These are phyloP conservation scores for Bombus waltoni DNA, from an alignment of 1,140 invertebrate species.

Conservation along the genomic window DNA sequence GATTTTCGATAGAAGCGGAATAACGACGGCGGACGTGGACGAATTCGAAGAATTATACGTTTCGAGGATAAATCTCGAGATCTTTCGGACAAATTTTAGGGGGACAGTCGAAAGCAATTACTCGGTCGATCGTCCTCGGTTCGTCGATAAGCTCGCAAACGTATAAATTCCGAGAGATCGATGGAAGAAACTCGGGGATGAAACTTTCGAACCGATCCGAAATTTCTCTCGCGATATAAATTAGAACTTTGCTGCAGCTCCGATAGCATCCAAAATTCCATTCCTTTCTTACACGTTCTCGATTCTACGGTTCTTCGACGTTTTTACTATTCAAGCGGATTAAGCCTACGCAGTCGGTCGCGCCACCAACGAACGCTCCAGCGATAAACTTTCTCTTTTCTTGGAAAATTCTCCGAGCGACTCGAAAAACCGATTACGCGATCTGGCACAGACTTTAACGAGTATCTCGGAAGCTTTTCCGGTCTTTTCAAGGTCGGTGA, in stretches of 20 bases:
- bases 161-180: neutral
- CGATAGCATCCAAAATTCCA: neutral
- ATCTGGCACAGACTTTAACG: neutral
- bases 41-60: neutral
- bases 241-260: neutral
- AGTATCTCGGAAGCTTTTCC: neutral
- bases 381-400: neutral
- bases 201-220: neutral
- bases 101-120: slow-evolving; percentile 26
- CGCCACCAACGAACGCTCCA: neutral
- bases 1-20: neutral
- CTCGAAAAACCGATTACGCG: neutral
- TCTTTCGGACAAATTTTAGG: neutral
- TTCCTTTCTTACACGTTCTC: neutral
- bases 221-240: neutral
- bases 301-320: no score
- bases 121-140: slow-evolving; percentile 14
- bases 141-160: neutral
- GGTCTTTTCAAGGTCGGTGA: neutral
- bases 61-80: neutral
- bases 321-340: neutral
- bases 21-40: neutral
- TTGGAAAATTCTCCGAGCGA: neutral
- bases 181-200: neutral
- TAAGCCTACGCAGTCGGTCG: neutral